Base-by-base conservation (phyloP, 2,888 invertebrate species). In the Minunthozetes semirufus region DNA sequence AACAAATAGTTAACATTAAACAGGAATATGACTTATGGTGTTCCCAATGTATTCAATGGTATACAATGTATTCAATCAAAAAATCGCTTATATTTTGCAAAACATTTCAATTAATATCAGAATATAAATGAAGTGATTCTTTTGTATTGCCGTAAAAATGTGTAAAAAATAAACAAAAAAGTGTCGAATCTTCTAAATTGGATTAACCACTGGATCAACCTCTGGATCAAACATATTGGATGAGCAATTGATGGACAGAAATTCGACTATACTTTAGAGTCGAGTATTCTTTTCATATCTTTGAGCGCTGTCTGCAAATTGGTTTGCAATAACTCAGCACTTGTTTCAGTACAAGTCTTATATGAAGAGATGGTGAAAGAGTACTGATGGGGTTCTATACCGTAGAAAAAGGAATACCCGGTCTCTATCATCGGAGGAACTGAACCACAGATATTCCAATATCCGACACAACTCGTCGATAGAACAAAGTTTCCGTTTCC, bases 351-450 rank as follows among this genome's bases (percentile, higher is more conserved):
- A 56, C 74, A 77, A 11, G 75, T 68, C 15, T 77, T 77, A 27
- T 76, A 78, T 17, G 78, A 68, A 33, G 76, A 73, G 25, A 77
- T 73, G 29, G 56, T 70, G 70, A 76, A 76, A 4, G 73, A 68
- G 25, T 73, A 73, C 76, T 76, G 75, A 50, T 79, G 72, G 61
- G 78, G 75, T 77, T 85, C 84, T 68, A 88, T 87, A 33, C 84
- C 83, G 79, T 88, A 88, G 82, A 88, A 88, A 46, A 84, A 81
- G 0, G 88, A 88, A 81, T 88, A 88, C 2, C 88, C 88, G 81
- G 88, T 84, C 8, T 84, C 80, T 25, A 85, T 82, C 88, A 89
- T 88, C 13, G 88, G 87, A 11, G 85, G 85, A 22, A 87, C 87
- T 77, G 85, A 87, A 5, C 88, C 88, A 72, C 84, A 84, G 38